Evolutionary conservation across 2,888 invertebrate species (phyloP).

Genomic region (Glaucopsyche alexis): DNA sequence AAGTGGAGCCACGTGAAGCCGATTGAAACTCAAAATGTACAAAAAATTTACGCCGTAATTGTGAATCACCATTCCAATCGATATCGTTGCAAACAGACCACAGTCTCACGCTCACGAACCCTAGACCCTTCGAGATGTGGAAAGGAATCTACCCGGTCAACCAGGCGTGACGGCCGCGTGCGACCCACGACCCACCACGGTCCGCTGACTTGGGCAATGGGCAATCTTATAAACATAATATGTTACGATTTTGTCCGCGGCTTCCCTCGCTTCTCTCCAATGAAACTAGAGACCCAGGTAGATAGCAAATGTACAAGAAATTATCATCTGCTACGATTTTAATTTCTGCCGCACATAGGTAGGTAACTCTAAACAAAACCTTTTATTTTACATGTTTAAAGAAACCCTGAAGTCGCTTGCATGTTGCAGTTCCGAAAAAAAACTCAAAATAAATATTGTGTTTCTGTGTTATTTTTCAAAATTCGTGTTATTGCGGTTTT

Average conservation of each 20-base stretch:
- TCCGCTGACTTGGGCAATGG: neutral
- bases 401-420: neutral
- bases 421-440: neutral
- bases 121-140: neutral
- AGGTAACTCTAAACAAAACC: neutral
- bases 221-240: neutral
- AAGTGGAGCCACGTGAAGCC: too few species aligned
- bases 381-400: neutral
- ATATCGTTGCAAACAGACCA: neutral
- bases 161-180: neutral
- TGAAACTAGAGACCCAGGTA: too few species aligned
- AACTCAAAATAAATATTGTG: neutral
- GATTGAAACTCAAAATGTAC: too few species aligned
- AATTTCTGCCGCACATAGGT: neutral
- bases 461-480: too few species aligned
- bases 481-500: too few species aligned
- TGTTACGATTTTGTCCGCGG: neutral
- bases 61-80: too few species aligned
- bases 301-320: too few species aligned
- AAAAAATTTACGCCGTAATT: too few species aligned
- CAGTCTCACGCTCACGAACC: neutral
- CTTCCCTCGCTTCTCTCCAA: neutral
- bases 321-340: too few species aligned
- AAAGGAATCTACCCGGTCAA: constrained; percentile 3
- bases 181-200: neutral